Base-by-base conservation (phyloP, 2,888 invertebrate genomes). In the Epistrophe grossulariae region DNA sequence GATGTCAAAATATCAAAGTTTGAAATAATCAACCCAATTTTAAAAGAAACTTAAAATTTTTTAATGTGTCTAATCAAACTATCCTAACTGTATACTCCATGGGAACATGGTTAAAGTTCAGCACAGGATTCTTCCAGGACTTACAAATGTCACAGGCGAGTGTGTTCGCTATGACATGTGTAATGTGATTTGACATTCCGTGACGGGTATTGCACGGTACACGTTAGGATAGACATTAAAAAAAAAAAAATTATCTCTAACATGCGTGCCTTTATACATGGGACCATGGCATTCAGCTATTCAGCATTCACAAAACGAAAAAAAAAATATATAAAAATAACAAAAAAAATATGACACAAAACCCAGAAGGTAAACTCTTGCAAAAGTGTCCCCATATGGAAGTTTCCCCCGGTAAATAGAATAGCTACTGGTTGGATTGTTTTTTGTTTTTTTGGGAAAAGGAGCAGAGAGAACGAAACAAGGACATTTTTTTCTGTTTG, bases 131-230 rank as follows among this genome's bases (percentile, higher is more conserved):
- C 52, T 24, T 52, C 38, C 31, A 40, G 71, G 70, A 62, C 50
- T 71, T 72, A 72, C 64, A 62, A 73, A 66, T 73, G 62, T 66
- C 81, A 78, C 82, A 78, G 64, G 64, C 71, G 40, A 68, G 83
- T 83, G 79, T 79, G 82, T 72, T 82, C 79, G 35, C 71, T 71
- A 60, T 87, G 87, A 79, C 87, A 87, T 87, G 83, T 87, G 87
- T 87, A 87, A 83, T 87, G 72, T 83, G 87, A 87, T 83, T 87
- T 87, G 87, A 79, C 83, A 87, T 87, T 83, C 66, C 87, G 87
- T 87, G 87, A 87, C 87, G 87, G 87, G 87, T 87, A 87, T 87
- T 83, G 87, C 87, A 87, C 82, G 87, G 87, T 87, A 87, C 87
- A 74, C 79, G 71, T 40, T 71, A 71, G 71, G 60, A 72, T 68